These are phyloP conservation scores for Halcyon badia DNA, from an alignment of 2,797 vertebrate genomes.

Conservation along the genomic window DNA sequence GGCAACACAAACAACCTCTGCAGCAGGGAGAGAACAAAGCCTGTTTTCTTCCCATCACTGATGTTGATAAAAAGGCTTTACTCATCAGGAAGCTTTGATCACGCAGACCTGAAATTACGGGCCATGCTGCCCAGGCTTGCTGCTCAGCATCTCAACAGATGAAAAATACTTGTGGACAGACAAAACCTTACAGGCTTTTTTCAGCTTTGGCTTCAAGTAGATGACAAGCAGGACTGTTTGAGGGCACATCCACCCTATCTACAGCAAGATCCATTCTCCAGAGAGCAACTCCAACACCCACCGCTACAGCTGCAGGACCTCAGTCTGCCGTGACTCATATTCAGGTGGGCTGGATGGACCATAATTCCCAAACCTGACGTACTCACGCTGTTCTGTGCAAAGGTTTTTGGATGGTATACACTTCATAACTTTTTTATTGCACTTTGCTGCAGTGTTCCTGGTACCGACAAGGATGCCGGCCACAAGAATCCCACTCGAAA, in stretches of 20 bases:
- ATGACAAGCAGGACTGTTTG: not conserved
- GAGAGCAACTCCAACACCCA: not conserved
- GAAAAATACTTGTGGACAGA: not conserved
- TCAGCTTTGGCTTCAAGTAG: not conserved
- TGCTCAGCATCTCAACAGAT: not conserved
- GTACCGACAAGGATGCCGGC: fast-evolving
- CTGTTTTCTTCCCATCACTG: not conserved
- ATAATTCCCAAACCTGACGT: not conserved
- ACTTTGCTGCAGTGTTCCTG: not conserved
- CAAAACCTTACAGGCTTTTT: not conserved
- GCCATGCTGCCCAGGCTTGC: not conserved
- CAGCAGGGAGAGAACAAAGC: not conserved
- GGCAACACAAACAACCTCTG: not conserved
- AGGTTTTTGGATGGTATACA: not conserved
- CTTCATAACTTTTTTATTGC: not conserved
- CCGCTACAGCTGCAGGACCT: not conserved
- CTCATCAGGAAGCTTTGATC: not conserved
- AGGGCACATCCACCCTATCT: not conserved
- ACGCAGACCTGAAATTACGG: not conserved
- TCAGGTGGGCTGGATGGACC: not conserved
- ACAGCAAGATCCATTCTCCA: not conserved
- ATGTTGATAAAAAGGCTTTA: not conserved
- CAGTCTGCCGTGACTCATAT: fast-evolving
- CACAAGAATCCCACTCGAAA: not conserved
- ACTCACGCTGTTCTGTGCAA: not conserved